Evolutionary conservation across 30 jellyfish, hydroid and myxozoan species (phyloP).

Genomic region (Pseudorhiza aurosa): DNA sequence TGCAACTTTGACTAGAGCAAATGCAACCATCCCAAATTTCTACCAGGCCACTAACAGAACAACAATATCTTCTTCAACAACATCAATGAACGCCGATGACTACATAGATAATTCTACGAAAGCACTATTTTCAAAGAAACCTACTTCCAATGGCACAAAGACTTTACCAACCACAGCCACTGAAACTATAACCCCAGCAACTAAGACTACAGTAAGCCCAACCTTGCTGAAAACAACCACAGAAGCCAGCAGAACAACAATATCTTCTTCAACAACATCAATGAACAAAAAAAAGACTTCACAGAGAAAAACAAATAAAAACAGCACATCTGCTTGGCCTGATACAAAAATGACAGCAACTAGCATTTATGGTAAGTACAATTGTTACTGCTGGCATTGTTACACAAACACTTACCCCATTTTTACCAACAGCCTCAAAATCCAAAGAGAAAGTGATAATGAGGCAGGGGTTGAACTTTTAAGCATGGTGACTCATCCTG

Average conservation of each 20-base stretch:
- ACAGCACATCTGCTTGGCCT: neutral
- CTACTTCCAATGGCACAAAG: too few species aligned
- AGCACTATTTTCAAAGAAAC: too few species aligned
- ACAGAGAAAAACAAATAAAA: neutral
- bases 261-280: neutral
- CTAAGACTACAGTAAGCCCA: constrained; percentile 11
- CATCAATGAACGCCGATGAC: too few species aligned
- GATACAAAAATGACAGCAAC: neutral
- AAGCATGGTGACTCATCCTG: too few species aligned
- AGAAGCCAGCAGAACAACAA: neutral
- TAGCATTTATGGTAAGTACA: neutral
- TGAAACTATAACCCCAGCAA: neutral
- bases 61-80: too few species aligned
- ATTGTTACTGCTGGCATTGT: too few species aligned
- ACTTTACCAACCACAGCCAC: neutral
- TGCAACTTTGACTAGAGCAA: neutral
- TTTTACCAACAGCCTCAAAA: too few species aligned
- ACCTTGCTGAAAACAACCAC: neutral
- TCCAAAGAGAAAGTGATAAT: too few species aligned
- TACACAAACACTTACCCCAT: too few species aligned
- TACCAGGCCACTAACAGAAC: neutral
- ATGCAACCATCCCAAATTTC: neutral
- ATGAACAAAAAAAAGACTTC: neutral
- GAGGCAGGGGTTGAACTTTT: too few species aligned
- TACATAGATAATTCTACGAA: too few species aligned